A percentile compares a stretch with the other conserved stretches of the same genome.
Evolutionary conservation across 2,797 vertebrate genomes (phyloP).

Genomic region (Cuculus canorus): DNA sequence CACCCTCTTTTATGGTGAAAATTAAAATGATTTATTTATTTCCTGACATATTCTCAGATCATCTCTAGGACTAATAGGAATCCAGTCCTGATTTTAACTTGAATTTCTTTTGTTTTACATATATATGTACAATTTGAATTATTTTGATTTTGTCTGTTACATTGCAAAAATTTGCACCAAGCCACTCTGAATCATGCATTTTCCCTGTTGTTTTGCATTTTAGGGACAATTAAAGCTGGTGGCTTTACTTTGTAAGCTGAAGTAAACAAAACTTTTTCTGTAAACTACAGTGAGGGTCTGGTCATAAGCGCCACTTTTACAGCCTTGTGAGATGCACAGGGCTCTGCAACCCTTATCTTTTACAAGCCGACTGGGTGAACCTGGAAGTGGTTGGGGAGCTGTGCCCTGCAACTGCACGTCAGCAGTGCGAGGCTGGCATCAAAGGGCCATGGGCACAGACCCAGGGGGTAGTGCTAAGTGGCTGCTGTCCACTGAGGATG

Average conservation of each 20-base stretch:
- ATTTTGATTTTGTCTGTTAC: conserved; percentile 24
- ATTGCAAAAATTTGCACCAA: conserved; percentile 67
- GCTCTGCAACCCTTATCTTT: neutral
- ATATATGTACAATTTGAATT: neutral
- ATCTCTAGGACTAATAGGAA: neutral
- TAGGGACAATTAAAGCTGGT: conserved; percentile 16
- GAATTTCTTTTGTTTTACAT: conserved; percentile 51
- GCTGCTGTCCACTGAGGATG: neutral
- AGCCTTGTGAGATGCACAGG: neutral
- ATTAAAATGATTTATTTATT: conserved; percentile 44
- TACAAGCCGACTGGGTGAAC: neutral
- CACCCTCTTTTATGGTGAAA: neutral
- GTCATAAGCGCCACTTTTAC: neutral
- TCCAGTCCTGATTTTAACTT: conserved; percentile 73
- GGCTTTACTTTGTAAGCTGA: conserved; percentile 17
- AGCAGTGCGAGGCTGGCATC: neutral
- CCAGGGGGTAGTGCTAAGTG: accelerated
- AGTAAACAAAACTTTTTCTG: neutral
- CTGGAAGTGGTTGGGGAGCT: neutral
- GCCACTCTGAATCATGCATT: neutral
- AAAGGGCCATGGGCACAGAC: neutral
- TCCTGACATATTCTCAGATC: neutral
- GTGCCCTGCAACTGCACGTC: neutral
- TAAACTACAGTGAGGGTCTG: neutral
- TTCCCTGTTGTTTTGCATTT: neutral